Evolutionary conservation across 2,888 invertebrate genomes (phyloP).

Genomic region (Anodontia alba): DNA sequence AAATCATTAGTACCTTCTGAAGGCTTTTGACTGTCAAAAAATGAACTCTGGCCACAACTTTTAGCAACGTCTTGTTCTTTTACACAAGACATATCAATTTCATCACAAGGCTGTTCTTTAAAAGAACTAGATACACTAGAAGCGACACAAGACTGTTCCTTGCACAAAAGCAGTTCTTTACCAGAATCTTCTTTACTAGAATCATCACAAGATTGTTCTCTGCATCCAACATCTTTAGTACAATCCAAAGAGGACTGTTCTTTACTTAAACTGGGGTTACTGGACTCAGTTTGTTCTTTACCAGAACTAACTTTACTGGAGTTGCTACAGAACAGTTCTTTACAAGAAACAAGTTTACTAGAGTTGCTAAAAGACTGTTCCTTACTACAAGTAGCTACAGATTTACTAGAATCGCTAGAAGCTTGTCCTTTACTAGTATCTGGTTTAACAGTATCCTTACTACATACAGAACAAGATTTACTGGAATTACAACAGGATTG

Average conservation of each 20-base stretch:
- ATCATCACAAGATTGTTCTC: background rate
- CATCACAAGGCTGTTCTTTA: background rate
- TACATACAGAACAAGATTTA: background rate
- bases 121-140: background rate
- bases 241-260: background rate
- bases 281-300: background rate
- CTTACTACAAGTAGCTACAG: background rate
- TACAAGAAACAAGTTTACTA: conserved; percentile 28
- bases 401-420: conserved; percentile 19
- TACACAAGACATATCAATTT: no score
- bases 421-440: background rate
- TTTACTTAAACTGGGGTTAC: background rate
- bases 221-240: no score
- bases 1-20: background rate
- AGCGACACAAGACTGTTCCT: background rate
- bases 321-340: background rate
- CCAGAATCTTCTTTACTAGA: conserved; percentile 17
- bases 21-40: background rate
- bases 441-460: background rate
- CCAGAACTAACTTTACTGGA: background rate
- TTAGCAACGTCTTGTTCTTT: background rate
- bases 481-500: background rate
- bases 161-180: background rate
- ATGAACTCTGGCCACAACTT: background rate
- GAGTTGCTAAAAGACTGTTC: background rate